Percentiles rank a stretch among this genome's conserved stretches.
Conservation (phyloP, 1,140 invertebrate genomes). For the Trinorchestia longiramus region DNA sequence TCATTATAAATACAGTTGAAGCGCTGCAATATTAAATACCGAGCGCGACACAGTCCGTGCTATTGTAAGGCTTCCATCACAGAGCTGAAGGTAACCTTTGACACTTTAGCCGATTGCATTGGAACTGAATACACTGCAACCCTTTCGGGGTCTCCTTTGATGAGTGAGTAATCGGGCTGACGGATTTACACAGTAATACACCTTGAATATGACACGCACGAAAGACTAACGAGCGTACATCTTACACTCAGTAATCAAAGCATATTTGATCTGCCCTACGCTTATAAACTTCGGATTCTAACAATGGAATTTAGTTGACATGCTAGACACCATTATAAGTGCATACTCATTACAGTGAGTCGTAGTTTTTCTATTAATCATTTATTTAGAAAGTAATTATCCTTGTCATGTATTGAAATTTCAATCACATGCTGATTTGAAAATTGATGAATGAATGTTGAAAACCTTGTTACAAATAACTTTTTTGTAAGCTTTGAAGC, state of each 20-base stretch:
- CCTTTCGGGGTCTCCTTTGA: constrained; percentile 9
- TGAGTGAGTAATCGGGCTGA: constrained; percentile 27
- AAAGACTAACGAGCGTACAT: neutral
- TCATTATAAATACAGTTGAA: neutral
- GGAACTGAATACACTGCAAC: constrained; percentile 19
- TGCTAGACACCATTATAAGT: neutral
- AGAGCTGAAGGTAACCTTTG: neutral
- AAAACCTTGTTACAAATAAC: neutral
- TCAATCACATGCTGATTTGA: neutral
- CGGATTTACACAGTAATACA: constrained; percentile 2
- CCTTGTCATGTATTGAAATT: neutral
- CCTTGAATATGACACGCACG: neutral
- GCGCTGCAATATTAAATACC: neutral
- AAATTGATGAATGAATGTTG: neutral
- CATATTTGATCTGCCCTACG: neutral
- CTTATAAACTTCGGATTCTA: neutral
- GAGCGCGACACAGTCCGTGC: neutral
- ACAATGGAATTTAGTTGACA: neutral
- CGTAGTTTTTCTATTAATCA: neutral
- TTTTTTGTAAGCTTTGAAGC: neutral
- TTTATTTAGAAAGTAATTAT: neutral
- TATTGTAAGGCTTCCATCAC: neutral
- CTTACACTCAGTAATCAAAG: neutral
- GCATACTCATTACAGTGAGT: neutral
- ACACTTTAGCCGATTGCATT: constrained; percentile 33